A percentile compares a stretch with the other conserved stretches of the same genome.
Evolutionary conservation across 2,113 vertebrate species (phyloP).

Genomic region (Rhinopomastus cyanomelas): DNA sequence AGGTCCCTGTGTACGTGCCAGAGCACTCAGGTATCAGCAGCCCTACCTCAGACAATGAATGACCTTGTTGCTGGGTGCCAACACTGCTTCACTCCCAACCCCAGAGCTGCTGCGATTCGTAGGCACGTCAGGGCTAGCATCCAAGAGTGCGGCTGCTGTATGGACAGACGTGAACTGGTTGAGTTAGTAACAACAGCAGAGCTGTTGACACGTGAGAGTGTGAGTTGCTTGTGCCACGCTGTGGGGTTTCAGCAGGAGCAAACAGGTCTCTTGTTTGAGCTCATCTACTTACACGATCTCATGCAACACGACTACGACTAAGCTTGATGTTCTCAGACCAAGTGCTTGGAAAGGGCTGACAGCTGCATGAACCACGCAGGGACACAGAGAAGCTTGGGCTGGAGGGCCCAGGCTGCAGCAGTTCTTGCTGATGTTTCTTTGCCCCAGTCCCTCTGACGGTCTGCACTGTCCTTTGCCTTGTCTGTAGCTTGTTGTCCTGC

Average conservation of each 20-base stretch:
- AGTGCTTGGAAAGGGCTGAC: not conserved
- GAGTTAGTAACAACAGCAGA: not conserved
- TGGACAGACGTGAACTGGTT: not conserved
- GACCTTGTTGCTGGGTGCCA: not conserved
- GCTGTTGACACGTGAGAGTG: no score
- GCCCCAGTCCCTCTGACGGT: no score
- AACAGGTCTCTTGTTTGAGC: not conserved
- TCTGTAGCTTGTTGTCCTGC: no score
- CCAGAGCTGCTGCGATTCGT: not conserved
- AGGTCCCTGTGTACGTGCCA: accelerated
- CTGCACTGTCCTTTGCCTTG: no score
- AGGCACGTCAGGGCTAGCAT: not conserved
- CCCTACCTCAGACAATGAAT: not conserved
- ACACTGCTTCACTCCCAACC: not conserved
- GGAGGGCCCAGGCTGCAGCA: accelerated
- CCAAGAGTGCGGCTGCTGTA: not conserved
- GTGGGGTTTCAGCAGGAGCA: not conserved
- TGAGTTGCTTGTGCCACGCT: not conserved
- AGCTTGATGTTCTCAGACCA: not conserved
- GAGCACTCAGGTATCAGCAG: not conserved
- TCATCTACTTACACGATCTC: not conserved
- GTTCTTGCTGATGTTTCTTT: no score
- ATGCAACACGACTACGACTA: accelerated
- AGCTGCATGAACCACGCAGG: not conserved
- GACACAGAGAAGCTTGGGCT: not conserved